Evolutionary conservation across 2,888 invertebrate species (phyloP).

Genomic region (Therioaphis trifolii): DNA sequence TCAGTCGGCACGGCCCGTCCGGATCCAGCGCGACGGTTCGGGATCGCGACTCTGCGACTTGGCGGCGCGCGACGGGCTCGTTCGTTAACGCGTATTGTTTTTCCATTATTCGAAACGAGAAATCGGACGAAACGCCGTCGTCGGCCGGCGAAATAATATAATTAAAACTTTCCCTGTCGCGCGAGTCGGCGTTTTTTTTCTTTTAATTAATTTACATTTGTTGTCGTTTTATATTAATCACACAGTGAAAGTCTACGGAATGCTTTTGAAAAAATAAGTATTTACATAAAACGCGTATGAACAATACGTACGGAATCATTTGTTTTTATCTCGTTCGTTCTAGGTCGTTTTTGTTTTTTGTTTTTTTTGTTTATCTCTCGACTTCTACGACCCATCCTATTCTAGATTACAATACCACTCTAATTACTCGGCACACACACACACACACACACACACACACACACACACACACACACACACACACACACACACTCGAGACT

Average conservation of each 20-base stretch:
- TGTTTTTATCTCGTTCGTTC: slow-evolving; percentile 38
- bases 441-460: no score
- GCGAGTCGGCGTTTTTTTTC: background rate
- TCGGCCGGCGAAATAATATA: no score
- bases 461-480: no score
- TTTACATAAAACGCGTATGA: slow-evolving; percentile 16
- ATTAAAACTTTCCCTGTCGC: no score
- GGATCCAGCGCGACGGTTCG: no score
- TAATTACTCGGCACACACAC: slow-evolving; percentile 14
- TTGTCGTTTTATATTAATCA: background rate
- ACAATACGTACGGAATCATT: slow-evolving; percentile 10
- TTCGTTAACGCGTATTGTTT: no score
- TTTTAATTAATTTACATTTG: background rate
- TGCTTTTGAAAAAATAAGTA: background rate
- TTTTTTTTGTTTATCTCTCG: background rate
- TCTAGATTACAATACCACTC: slow-evolving; percentile 30
- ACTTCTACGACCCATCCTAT: background rate
- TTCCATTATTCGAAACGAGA: no score
- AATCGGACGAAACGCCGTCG: no score
- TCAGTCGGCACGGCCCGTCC: no score
- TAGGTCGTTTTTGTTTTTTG: slow-evolving; percentile 28
- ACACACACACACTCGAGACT: no score
- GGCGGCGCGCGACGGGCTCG: no score
- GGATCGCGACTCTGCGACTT: no score
- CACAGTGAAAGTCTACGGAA: slow-evolving; percentile 34